Base-by-base conservation (phyloP, 2,888 invertebrate genomes). In the Ectropis crepuscularia region DNA sequence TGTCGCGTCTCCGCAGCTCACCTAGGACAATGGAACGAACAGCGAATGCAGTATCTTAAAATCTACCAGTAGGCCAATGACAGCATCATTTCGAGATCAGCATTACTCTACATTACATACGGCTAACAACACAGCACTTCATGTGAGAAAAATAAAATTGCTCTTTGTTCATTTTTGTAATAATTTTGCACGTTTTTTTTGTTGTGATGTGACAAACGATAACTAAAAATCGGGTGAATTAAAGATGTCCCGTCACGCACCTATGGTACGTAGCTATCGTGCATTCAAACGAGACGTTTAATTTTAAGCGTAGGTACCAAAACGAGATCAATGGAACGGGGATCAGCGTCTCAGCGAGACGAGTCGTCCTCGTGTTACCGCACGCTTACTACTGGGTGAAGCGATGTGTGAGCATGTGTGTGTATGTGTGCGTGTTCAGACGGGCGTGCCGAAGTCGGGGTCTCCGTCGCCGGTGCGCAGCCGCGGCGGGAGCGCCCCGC, bases 361-460 rank as follows among this genome's bases (percentile, higher is more conserved):
- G n/a, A 11, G 45, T 28, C 4, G 16, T 28, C 16, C 16, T 28
- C 16, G 16, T 28, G 16, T 28, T 28, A 28, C 2, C 16, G 16
- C 16, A 28, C 16, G 16, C 16, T 28, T 28, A 28, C 16, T 28
- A 28, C 16, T 28, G 4, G 16, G 16, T 28, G 4, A 28, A 28
- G 16, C 16, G 16, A 28, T 28, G 16, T 28, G n/a, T 45, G 41
- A 37, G 42, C 36, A 38, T 39, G 50, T 36, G 10, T 28, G 16
- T 28, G 16, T 28, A 4, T 28, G 39, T 42, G 28, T 12, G 43
- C 12, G 9, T n/a, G 57, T 64, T 92, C 93, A 95, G 73, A 95
- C 95, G 9, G 95, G 95, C 5, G 95, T 95, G 70, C 95, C 95
- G 83, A 95, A 95, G 87, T 95, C 95, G 0, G 95, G 95, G 86